A percentile compares a stretch with the other conserved stretches of the same genome.
Evolutionary conservation across 1,140 invertebrate species (phyloP).

Genomic region (Trypoxylus dichotomus): DNA sequence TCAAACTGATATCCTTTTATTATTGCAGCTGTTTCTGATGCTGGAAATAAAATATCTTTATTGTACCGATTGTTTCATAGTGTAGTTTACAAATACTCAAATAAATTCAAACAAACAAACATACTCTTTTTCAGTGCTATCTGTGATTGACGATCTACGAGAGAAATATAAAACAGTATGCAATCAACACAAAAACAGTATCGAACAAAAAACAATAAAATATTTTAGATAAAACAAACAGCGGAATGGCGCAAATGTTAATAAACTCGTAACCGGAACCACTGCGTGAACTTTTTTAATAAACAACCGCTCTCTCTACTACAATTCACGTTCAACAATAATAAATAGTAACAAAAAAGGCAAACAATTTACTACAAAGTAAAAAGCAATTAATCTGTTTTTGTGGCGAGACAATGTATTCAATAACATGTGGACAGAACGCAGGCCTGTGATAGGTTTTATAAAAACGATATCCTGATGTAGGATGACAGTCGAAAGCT

Average conservation of each 20-base stretch:
- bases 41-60: too few relatives aligned
- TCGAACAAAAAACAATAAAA: neutral
- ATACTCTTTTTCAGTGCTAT: too few relatives aligned
- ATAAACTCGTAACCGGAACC: constrained; percentile 16
- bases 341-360: constrained; percentile 29
- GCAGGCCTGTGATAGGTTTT: constrained; percentile 41
- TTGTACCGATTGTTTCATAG: too few relatives aligned
- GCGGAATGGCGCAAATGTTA: constrained; percentile 8
- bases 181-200: neutral
- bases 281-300: neutral
- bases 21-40: too few relatives aligned
- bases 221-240: constrained; percentile 5
- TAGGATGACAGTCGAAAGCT: constrained; percentile 33
- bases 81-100: too few relatives aligned
- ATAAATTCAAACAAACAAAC: too few relatives aligned
- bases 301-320: neutral
- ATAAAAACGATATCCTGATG: constrained; percentile 39
- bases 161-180: too few relatives aligned
- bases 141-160: too few relatives aligned
- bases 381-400: constrained; percentile 46
- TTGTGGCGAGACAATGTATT: constrained; percentile 41
- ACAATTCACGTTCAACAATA: constrained; percentile 22
- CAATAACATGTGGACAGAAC: constrained; percentile 45
- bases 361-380: constrained; percentile 32
- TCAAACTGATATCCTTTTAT: too few relatives aligned